These are phyloP conservation scores for Pitangus sulphuratus DNA, from an alignment of 2,797 vertebrate species.

Conservation along the genomic window DNA sequence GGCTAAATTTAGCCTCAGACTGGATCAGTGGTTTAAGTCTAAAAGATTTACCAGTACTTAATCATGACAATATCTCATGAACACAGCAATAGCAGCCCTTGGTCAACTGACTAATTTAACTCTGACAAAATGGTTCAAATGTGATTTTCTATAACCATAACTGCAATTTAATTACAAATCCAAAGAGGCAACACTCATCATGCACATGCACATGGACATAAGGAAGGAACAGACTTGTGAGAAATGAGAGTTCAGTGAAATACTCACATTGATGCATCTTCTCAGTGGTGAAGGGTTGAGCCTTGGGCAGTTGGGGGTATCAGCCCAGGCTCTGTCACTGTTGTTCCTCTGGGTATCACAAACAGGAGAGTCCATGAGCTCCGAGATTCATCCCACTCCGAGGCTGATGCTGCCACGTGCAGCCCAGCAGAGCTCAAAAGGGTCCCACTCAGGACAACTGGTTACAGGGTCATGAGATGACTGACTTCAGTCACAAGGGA, in stretches of 20 bases:
- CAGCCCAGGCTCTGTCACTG: background rate
- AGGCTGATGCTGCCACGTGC: background rate
- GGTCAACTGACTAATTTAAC: background rate
- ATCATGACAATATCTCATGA: background rate
- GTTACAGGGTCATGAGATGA: too few species aligned
- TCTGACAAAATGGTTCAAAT: background rate
- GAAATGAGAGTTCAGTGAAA: background rate
- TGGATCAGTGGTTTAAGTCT: background rate
- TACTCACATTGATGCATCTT: background rate
- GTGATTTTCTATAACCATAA: background rate
- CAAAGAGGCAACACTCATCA: background rate
- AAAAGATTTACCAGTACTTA: background rate
- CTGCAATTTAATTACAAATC: background rate
- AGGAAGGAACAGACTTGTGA: background rate
- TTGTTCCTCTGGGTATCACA: background rate
- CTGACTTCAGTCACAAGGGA: background rate
- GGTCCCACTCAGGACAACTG: background rate
- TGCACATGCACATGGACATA: rapidly evolving
- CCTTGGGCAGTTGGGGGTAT: rapidly evolving
- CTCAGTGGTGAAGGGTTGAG: background rate
- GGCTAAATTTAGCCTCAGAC: background rate
- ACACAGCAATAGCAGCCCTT: background rate
- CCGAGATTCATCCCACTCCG: background rate
- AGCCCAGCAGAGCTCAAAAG: background rate
- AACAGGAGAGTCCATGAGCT: background rate